Percentiles rank a stretch among this genome's conserved stretches.
Conservation (phyloP, 2,888 invertebrate genomes). For the Ecdyonurus torrentis region DNA sequence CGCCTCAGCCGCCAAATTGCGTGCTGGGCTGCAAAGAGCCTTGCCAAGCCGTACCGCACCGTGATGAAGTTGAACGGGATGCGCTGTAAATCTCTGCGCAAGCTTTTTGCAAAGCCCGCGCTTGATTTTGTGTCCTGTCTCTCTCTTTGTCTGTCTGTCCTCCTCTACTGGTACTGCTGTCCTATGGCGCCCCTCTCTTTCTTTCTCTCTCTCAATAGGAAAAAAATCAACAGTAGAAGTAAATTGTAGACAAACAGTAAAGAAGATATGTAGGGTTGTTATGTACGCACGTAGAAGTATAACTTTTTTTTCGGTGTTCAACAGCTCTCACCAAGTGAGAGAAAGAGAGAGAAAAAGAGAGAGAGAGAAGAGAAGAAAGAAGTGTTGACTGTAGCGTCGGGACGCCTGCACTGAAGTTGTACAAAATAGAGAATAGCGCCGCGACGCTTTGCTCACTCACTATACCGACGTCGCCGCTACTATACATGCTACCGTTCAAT, state of each 20-base stretch:
- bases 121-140: too few relatives aligned
- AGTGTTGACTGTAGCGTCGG: background rate
- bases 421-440: too few relatives aligned
- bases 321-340: background rate
- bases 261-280: too few relatives aligned
- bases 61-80: too few relatives aligned
- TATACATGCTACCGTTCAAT: too few relatives aligned
- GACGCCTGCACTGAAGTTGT: background rate
- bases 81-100: conserved; percentile 33
- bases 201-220: too few relatives aligned
- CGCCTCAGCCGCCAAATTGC: conserved; percentile 48
- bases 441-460: too few relatives aligned
- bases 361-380: background rate
- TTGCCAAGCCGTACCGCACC: conserved; percentile 52
- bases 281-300: too few relatives aligned
- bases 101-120: background rate
- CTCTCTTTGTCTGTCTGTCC: background rate
- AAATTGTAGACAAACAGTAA: too few relatives aligned
- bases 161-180: background rate
- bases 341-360: background rate
- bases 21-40: conserved; percentile 53
- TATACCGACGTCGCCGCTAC: too few relatives aligned
- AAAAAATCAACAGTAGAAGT: too few relatives aligned
- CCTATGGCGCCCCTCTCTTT: background rate
- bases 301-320: too few relatives aligned